These are phyloP conservation scores for Ptilonorhynchus violaceus DNA, from an alignment of 2,113 vertebrate species.

Conservation along the genomic window DNA sequence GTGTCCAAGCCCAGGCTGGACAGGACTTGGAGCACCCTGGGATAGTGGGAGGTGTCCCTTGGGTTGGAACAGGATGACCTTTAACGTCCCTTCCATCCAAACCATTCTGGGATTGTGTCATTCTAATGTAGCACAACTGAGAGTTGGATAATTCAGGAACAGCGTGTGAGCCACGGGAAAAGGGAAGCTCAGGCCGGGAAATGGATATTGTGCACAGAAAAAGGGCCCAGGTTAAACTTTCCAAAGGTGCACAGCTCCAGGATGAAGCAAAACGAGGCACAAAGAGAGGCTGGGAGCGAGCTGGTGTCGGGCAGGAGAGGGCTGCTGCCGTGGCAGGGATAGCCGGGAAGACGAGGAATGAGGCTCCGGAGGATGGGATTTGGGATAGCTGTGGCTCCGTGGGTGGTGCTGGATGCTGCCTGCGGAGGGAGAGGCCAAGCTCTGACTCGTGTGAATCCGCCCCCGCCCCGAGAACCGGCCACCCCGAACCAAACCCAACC, in stretches of 20 bases:
- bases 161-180: neutral
- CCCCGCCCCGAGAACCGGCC: rapidly evolving
- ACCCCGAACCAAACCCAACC: neutral
- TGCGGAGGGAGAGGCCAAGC: neutral
- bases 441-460: neutral
- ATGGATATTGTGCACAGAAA: neutral
- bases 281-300: rapidly evolving
- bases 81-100: neutral
- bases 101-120: neutral
- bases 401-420: neutral
- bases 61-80: rapidly evolving
- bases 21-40: neutral
- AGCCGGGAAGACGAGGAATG: neutral
- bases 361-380: neutral
- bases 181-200: neutral
- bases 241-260: rapidly evolving
- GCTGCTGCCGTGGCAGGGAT: too few species aligned
- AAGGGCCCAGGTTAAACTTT: neutral
- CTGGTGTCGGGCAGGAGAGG: rapidly evolving
- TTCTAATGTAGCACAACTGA: rapidly evolving
- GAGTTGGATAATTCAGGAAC: neutral
- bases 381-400: neutral
- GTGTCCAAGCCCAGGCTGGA: neutral
- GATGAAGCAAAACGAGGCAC: too few species aligned
- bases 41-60: neutral